phyloP scores from a whole-genome alignment of 2,113 vertebrate genomes.

The Spilogale gracilis region DNA sequence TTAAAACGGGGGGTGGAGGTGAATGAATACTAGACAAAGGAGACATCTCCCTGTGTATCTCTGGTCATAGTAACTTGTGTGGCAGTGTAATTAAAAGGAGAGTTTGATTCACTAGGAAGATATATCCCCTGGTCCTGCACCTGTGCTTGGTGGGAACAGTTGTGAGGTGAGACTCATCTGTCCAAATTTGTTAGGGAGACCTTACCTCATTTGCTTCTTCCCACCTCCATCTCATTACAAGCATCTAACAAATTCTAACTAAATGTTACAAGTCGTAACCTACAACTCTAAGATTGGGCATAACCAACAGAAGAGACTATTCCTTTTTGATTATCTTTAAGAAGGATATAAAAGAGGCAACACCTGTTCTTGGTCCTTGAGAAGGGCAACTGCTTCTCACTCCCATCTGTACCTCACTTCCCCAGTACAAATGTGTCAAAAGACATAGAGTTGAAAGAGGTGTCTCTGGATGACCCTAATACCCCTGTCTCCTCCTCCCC shows the following conservation, averaged over 20 bases:
- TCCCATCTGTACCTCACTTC: neutral
- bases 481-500: neutral
- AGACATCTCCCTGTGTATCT: neutral
- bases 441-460: neutral
- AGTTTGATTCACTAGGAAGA: neutral
- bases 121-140: neutral
- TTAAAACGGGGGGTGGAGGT: neutral
- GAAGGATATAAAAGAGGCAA: neutral
- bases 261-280: neutral
- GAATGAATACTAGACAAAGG: neutral
- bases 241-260: neutral
- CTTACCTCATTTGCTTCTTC: too few species aligned
- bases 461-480: neutral
- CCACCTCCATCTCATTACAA: neutral
- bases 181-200: neutral
- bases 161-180: neutral
- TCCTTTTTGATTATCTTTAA: neutral
- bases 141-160: neutral
- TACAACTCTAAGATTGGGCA: neutral
- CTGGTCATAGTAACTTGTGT: neutral
- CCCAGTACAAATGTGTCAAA: neutral
- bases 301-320: neutral
- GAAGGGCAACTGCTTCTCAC: neutral
- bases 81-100: neutral
- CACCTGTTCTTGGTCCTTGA: neutral